Conservation (phyloP, 1,140 invertebrate species). For the Trichomalopsis sarcophagae region DNA sequence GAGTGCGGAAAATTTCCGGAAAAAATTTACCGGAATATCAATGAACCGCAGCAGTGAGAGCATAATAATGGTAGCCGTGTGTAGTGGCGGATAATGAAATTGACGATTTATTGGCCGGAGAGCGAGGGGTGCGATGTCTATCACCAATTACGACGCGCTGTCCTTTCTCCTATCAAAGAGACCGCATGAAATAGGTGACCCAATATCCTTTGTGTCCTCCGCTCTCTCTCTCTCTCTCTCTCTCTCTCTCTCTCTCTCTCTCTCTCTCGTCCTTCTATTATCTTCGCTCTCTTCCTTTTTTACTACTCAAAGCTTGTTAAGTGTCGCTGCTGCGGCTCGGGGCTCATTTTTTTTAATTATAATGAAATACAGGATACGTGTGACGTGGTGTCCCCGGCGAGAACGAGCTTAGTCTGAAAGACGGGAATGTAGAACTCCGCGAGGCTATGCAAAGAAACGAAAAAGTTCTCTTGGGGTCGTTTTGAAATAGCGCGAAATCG, state of each 20-base stretch:
- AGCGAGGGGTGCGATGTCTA: conserved; percentile 2
- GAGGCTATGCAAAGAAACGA: background rate
- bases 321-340: background rate
- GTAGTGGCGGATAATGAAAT: background rate
- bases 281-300: conserved; percentile 3
- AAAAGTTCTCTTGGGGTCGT: background rate
- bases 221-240: background rate
- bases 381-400: background rate
- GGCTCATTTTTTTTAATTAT: conserved; percentile 32
- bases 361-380: background rate
- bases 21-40: background rate
- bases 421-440: background rate
- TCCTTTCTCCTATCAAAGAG: conserved; percentile 14
- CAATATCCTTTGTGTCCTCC: background rate
- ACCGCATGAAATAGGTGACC: conserved; percentile 3
- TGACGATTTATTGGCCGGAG: conserved; percentile 19
- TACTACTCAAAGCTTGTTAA: conserved; percentile 31
- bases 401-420: background rate
- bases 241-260: background rate
- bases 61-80: background rate
- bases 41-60: background rate
- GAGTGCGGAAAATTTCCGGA: background rate
- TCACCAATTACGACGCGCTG: conserved; percentile 12
- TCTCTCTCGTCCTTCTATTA: conserved; percentile 3
- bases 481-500: background rate